Conservation (phyloP, 2,797 vertebrate genomes). For the Morus bassanus region DNA sequence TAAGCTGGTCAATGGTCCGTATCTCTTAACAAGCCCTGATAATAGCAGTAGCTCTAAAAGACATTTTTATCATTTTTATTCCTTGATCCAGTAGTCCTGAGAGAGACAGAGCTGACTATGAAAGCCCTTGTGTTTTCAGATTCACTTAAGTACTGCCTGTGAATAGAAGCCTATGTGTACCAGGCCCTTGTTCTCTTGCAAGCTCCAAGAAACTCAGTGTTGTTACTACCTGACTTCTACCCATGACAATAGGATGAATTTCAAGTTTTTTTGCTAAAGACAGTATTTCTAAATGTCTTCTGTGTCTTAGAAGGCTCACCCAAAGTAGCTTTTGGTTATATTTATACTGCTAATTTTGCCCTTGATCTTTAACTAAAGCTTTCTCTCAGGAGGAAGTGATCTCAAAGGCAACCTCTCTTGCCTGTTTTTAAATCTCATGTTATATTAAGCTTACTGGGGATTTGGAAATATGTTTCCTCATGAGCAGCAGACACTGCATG, state of each 20-base stretch:
- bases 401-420: neutral
- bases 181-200: neutral
- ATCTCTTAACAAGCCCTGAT: neutral
- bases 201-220: neutral
- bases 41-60: neutral
- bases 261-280: neutral
- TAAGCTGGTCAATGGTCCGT: neutral
- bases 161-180: neutral
- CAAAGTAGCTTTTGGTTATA: neutral
- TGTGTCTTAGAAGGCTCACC: neutral
- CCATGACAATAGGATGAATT: neutral
- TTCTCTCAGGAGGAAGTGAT: neutral
- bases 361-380: neutral
- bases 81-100: neutral
- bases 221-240: neutral
- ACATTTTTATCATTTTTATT: neutral
- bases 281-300: neutral
- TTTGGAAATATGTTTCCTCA: neutral
- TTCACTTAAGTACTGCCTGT: neutral
- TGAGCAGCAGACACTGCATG: neutral
- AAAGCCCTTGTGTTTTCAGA: neutral
- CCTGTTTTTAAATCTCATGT: neutral
- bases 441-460: neutral
- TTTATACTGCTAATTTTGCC: neutral
- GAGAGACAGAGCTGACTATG: neutral